Conservation (phyloP, 2,797 vertebrate species). For the Rhodeus uyekii region DNA sequence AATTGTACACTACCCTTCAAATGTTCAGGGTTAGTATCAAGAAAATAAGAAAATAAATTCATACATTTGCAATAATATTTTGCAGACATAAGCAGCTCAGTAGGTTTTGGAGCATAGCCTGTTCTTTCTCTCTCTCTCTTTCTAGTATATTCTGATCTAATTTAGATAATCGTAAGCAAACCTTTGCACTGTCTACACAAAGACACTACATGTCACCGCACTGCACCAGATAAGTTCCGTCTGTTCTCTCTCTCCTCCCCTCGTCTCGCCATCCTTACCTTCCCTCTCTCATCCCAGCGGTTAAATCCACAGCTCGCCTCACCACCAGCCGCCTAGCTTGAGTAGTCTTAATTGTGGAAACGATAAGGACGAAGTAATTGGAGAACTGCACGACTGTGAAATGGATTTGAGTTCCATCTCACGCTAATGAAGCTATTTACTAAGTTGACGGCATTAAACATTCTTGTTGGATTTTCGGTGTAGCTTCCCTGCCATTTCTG, state of each 20-base stretch:
- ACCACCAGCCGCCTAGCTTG: constrained; percentile 28
- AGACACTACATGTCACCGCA: constrained; percentile 56
- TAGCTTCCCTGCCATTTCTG: constrained; percentile 2
- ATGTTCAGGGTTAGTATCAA: too few species aligned
- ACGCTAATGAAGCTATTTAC: constrained; percentile 44
- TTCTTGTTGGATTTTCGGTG: constrained; percentile 1
- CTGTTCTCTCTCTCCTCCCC: constrained; percentile 33
- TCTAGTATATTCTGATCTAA: constrained; percentile 63
- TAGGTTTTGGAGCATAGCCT: neutral
- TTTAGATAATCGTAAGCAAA: constrained; percentile 73
- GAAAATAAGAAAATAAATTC: too few species aligned
- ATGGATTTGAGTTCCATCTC: constrained; percentile 25
- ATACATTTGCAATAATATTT: too few species aligned
- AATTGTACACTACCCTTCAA: neutral
- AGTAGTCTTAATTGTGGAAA: constrained; percentile 31
- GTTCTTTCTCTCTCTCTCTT: constrained; percentile 56
- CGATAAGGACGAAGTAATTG: constrained; percentile 39
- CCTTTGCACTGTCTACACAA: constrained; percentile 57
- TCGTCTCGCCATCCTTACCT: neutral
- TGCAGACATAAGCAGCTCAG: neutral
- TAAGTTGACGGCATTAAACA: constrained; percentile 29
- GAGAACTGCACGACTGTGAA: constrained; percentile 40
- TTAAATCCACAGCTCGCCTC: constrained; percentile 13
- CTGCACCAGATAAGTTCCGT: constrained; percentile 23
- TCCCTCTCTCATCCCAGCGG: neutral